Evolutionary conservation across 2,113 vertebrate species (phyloP), one percentile per base, ranked within the genome.

Genomic region (Morone chrysops): DNA sequence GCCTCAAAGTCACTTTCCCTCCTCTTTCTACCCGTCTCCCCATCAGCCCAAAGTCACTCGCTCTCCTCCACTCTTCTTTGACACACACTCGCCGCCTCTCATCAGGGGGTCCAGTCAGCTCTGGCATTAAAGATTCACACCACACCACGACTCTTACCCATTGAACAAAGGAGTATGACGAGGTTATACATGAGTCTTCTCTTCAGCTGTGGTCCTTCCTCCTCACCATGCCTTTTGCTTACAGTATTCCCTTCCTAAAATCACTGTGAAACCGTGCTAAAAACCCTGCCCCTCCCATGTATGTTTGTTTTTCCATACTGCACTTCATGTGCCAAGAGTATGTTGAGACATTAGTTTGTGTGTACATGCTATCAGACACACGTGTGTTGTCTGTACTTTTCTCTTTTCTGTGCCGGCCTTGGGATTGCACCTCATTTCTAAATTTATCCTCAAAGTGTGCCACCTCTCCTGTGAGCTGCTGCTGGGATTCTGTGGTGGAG

Each of bases 401-500:
- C 70, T 88, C 70, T 88, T 78, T 85, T 83, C 83, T 80, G 84
- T 82, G 82, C 80, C 80, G 92, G 94, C 93, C 94, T 92, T 84
- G 90, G 93, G 95, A 95, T 96, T 94, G 93, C 86, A 95, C 94
- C 89, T 96, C 94, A 90, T 94, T 95, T 95, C 96, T 96, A 93
- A 97, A 97, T 96, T 96, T 87, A 69, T 95, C 95, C 90, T 94
- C 92, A 96, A 97, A 97, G 96, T 96, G 85, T 97, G 97, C 95
- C 97, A 97, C 96, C 97, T 97, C 96, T 98, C 97, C 84, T 96
- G 96, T 95, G 96, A 96, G 96, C 96, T 95, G 95, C 95, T 95
- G 93, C 95, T 96, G 91, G 93, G 96, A 97, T 96, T 93, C 95
- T 90, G 71, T 72, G 74, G 83, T 85, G 82, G 78, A 66, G 82